Evolutionary conservation across 2,888 invertebrate genomes (phyloP).

Genomic region (Julus scanicus): DNA sequence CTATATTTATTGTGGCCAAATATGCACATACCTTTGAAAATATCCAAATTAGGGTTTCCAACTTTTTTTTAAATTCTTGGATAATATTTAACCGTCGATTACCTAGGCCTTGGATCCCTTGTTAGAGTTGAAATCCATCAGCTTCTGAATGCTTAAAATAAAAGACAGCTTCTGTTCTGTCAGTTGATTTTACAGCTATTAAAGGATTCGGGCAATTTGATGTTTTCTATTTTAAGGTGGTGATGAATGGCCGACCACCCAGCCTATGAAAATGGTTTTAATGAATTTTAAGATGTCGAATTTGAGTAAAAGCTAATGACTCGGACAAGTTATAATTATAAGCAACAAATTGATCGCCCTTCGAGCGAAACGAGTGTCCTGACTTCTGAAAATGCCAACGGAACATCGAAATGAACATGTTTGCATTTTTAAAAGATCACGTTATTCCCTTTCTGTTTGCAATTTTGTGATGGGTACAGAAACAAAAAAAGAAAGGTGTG

Average conservation of each 20-base stretch:
- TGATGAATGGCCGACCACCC: slow-evolving; percentile 6
- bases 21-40: too few relatives aligned
- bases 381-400: slow-evolving; percentile 2
- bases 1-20: too few relatives aligned
- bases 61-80: too few relatives aligned
- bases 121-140: too few relatives aligned
- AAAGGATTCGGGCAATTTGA: background rate
- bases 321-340: slow-evolving; percentile 11
- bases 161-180: too few relatives aligned
- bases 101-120: too few relatives aligned
- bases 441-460: slow-evolving; percentile 2
- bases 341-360: slow-evolving; percentile 3
- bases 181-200: background rate
- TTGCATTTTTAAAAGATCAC: slow-evolving; percentile 6
- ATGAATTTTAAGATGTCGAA: slow-evolving; percentile 11
- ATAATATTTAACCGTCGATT: too few relatives aligned
- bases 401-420: slow-evolving; percentile 3
- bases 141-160: too few relatives aligned
- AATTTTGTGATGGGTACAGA: background rate
- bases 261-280: background rate
- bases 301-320: slow-evolving; percentile 2
- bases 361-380: background rate
- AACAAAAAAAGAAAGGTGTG: background rate
- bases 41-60: too few relatives aligned
- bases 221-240: background rate